These are phyloP conservation scores for Lucilia cuprina DNA, from an alignment of 1,140 invertebrate genomes.

Conservation along the genomic window DNA sequence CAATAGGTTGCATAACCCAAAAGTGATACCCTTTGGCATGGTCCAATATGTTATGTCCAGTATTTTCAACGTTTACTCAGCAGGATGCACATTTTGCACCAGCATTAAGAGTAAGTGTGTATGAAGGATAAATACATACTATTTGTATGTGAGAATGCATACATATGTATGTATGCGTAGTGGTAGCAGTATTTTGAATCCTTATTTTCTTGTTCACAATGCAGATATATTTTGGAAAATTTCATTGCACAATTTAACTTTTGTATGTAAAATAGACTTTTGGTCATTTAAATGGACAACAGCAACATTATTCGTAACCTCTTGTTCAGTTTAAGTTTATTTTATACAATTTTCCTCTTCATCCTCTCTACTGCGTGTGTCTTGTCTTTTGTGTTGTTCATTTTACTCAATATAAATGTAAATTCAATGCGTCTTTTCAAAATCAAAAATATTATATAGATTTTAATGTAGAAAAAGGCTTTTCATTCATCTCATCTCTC, in stretches of 20 bases:
- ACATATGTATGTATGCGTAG: neutral
- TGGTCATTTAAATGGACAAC: conserved; percentile 17
- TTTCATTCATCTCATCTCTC: neutral
- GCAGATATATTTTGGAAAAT: conserved; percentile 26
- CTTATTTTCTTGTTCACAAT: conserved; percentile 22
- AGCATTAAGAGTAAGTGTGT: neutral
- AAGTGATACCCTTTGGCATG: neutral
- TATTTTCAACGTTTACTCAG: neutral
- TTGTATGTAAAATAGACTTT: conserved; percentile 22
- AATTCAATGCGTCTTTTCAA: conserved; percentile 31
- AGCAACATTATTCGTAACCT: conserved; percentile 4
- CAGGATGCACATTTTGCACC: conserved; percentile 26
- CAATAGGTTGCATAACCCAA: neutral
- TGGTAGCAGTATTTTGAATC: neutral
- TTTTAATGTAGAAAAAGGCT: conserved; percentile 25
- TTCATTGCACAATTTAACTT: conserved; percentile 29
- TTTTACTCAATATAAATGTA: conserved; percentile 16
- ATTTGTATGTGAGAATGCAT: neutral
- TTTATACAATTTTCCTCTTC: neutral
- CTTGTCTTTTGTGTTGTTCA: neutral
- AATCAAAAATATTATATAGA: conserved; percentile 30
- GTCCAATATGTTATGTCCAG: neutral
- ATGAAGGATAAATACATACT: neutral
- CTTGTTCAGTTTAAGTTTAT: conserved; percentile 10
- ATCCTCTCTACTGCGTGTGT: neutral